These are phyloP conservation scores for Rana temporaria DNA, from an alignment of 2,113 vertebrate species.

Conservation along the genomic window DNA sequence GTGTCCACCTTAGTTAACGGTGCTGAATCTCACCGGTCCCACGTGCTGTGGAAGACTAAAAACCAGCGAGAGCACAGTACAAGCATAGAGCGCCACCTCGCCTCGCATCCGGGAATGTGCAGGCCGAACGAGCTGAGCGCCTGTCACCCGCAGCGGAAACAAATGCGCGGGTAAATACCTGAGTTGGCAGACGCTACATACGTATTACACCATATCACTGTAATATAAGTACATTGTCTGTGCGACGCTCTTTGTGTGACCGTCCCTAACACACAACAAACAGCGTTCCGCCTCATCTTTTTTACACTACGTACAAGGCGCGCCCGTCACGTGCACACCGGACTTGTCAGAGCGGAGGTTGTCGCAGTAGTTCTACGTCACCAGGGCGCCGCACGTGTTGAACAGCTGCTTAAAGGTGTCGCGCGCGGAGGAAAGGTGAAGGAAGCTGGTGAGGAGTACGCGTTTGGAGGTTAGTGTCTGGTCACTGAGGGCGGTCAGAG, in stretches of 20 bases:
- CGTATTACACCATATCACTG: background rate
- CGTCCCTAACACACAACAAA: too few species aligned
- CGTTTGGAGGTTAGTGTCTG: background rate
- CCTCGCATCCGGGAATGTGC: slow-evolving; percentile 10
- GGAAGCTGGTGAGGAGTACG: background rate
- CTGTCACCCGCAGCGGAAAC: background rate
- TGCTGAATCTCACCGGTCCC: slow-evolving; percentile 23
- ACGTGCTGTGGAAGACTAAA: slow-evolving; percentile 34
- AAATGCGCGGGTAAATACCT: background rate
- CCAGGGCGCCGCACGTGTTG: slow-evolving; percentile 39
- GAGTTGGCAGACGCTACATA: background rate
- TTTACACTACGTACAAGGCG: background rate
- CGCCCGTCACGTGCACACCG: background rate
- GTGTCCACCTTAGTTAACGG: background rate
- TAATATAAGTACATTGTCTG: too few species aligned
- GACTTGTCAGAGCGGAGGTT: too few species aligned
- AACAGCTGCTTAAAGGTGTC: slow-evolving; percentile 41
- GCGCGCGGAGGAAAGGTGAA: background rate
- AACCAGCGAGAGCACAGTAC: slow-evolving; percentile 4
- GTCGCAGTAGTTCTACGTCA: slow-evolving; percentile 26
- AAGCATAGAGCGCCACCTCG: slow-evolving; percentile 7
- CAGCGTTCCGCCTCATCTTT: background rate
- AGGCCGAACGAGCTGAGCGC: background rate
- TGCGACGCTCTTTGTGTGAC: too few species aligned
- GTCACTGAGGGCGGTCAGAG: too few species aligned